Conservation (phyloP, 2,113 vertebrate species). For the Numenius arquata region DNA sequence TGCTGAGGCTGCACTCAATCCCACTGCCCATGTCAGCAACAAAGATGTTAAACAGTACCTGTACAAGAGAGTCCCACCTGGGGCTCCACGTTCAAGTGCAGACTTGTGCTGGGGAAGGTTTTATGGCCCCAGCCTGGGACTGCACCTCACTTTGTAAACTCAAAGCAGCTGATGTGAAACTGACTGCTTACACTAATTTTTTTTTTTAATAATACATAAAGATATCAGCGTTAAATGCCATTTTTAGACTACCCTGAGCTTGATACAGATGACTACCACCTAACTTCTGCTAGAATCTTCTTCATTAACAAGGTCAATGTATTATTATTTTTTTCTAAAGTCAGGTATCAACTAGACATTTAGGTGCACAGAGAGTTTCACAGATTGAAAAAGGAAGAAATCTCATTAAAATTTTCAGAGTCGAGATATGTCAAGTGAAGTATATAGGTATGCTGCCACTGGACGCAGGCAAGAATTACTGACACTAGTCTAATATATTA, state of each 20-base stretch:
- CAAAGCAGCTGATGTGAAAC: not conserved
- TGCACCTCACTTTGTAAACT: not conserved
- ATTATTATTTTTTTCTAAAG: not conserved
- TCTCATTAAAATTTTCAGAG: constrained; percentile 8
- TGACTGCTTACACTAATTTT: not conserved
- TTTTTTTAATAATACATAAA: not conserved
- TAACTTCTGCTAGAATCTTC: not conserved
- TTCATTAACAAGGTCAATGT: not conserved
- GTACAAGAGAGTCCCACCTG: not conserved
- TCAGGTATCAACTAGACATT: not conserved
- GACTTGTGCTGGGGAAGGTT: not conserved
- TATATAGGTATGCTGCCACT: not conserved
- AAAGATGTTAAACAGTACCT: too few species aligned
- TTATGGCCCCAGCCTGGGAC: not conserved
- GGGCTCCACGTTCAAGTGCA: not conserved
- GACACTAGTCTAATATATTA: not conserved
- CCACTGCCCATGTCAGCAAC: too few species aligned
- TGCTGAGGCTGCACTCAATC: too few species aligned
- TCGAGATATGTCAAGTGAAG: not conserved
- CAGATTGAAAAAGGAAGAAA: not conserved
- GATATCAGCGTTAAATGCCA: not conserved
- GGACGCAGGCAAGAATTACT: not conserved
- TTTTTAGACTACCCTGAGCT: not conserved
- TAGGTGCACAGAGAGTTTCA: not conserved
- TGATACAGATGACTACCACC: not conserved